Base-by-base conservation (phyloP, 2,888 invertebrate species). In the Sphaeridia pumilis region DNA sequence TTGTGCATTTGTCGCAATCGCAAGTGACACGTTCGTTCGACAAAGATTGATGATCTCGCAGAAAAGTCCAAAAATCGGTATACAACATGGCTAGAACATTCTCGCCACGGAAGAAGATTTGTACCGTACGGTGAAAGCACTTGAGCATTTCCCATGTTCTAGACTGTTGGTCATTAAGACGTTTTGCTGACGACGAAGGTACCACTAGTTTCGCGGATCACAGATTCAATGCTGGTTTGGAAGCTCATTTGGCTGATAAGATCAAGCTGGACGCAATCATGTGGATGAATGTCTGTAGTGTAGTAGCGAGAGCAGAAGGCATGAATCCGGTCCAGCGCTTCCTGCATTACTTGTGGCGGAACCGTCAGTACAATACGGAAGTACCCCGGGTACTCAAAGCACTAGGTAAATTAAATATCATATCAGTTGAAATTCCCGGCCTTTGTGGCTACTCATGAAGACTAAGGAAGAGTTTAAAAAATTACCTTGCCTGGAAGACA, bases 361-460 rank as follows among this genome's bases (percentile, higher is more conserved):
- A 93, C 82, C 0, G 97, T 95, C 58, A 97, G 76, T 0, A 97
- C 95, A 59, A 98, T 80, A 50, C 97, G 79, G 77, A 98, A 82
- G 71, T 82, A 97, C 66, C 89, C 87, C 1, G 89, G 84, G 68
- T 82, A 85, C 63, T 85, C 83, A 70, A 98, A 98, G 68, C 90
- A 90, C 82, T 86, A 73, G 45, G 77, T 38, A 42, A 22, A 24
- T 43, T 49, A 21, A 22, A 31, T n/a, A 35, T 36, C 31, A 38
- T 41, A 27, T 2, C 22, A 46, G 34, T 42, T 34, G 20, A 4
- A 27, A 38, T 21, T 17, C 24, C 34, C 12, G 21, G 17, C 4
- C 7, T 17, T 20, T 34, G 28, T n/a, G n/a, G n/a, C n/a, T n/a
- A n/a, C n/a, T n/a, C n/a, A n/a, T n/a, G n/a, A n/a, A 46, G 22